Evolutionary conservation across 1,140 invertebrate genomes (phyloP), one percentile per base, ranked within the genome.

Genomic region (Drosophila dunni): DNA sequence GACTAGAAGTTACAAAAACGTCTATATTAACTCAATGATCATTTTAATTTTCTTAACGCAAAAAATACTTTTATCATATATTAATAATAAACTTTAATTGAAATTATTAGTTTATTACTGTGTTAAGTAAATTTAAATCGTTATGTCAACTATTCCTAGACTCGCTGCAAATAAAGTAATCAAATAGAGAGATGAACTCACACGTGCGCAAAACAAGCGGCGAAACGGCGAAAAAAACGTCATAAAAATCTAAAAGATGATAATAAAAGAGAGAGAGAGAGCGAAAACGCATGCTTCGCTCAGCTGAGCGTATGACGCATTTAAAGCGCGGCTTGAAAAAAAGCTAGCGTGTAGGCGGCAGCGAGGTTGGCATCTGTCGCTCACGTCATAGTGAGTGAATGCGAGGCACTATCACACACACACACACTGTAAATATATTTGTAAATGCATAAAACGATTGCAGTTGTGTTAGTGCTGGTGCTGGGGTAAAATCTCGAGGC

Each of bases 261-360:
- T 42, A 46, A 34, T 34, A 38, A 69, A 36, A 74, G 20, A 29
- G 44, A 76, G 42, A 74, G 20, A 24, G 51, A 24, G 15, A 56
- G 1, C 17, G 58, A 58, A 29, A 57, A 56, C 51, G 63, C 36
- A 48, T 71, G 56, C 46, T 60, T 56, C 68, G 82, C 75, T 74
- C 79, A 86, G 83, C 76, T 82, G 69, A 86, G 79, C 81, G 66
- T 66, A 73, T 88, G 76, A 86, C 83, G 79, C 65, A 79, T 78
- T 76, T 79, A 64, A 82, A 89, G 69, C 73, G 69, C 73, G 76
- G 60, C 84, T 88, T 83, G 36, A 72, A 78, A 48, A 60, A 38
- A 20, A 17, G 36, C 45, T 29, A 40, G 69, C 66, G 77, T 83
- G 84, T 83, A 65, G 79, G 84, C 54, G 68, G 45, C 54, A 65